Conservation (phyloP, 2,113 vertebrate species). For the Mellivora capensis region DNA sequence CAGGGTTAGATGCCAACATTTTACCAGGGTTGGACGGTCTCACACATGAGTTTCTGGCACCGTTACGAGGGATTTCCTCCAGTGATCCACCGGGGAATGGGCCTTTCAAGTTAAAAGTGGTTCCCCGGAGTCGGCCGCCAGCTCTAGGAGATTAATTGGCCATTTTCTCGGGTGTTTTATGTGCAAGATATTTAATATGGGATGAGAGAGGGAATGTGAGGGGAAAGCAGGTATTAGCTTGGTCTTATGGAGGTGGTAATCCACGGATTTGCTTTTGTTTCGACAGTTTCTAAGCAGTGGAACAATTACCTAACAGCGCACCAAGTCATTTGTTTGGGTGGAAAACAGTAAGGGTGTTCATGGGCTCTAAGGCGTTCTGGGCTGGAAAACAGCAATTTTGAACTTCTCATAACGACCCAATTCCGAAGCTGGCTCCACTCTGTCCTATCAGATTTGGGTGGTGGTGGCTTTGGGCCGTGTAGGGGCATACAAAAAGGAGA, state of each 20-base stretch:
- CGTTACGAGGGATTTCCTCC: constrained; percentile 16
- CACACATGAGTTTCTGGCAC: constrained; percentile 28
- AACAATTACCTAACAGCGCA: constrained; percentile 46
- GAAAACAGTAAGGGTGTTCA: constrained; percentile 43
- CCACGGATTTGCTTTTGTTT: constrained; percentile 46
- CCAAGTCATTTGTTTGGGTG: background rate
- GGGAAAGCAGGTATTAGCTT: constrained; percentile 23
- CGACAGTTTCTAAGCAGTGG: background rate
- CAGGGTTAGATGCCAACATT: constrained; percentile 53
- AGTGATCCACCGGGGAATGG: background rate
- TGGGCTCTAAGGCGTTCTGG: constrained; percentile 1
- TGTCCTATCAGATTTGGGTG: background rate
- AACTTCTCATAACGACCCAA: constrained; percentile 30
- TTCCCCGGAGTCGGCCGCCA: background rate
- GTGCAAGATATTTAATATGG: constrained; percentile 24
- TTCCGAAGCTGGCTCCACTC: background rate
- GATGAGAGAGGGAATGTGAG: constrained; percentile 37
- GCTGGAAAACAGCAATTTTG: constrained; percentile 37
- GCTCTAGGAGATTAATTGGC: constrained; percentile 8
- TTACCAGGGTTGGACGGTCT: constrained; percentile 20
- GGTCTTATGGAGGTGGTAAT: constrained; percentile 34
- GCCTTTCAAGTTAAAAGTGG: constrained; percentile 35
- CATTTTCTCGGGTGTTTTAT: constrained; percentile 13
- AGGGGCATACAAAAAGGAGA: background rate
- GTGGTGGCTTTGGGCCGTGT: background rate